phyloP scores from a whole-genome alignment of 1,140 invertebrate genomes.

The Berghia stephanieae region DNA sequence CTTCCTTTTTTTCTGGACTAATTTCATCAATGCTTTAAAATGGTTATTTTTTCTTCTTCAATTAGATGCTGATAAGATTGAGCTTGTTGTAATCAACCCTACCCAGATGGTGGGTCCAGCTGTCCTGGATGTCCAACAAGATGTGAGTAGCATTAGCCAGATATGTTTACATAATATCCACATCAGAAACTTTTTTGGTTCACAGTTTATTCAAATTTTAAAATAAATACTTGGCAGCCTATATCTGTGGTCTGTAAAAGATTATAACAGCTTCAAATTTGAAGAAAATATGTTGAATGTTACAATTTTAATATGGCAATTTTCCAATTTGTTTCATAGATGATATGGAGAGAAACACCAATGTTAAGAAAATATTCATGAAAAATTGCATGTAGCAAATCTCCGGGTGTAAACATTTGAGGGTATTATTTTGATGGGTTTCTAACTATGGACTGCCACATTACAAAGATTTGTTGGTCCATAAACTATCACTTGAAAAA shows the following conservation, averaged over 20 bases:
- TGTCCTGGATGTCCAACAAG: constrained; percentile 26
- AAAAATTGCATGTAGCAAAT: too few species aligned
- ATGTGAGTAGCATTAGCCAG: constrained; percentile 22
- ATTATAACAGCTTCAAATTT: not conserved
- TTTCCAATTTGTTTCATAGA: not conserved
- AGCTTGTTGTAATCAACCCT: constrained; percentile 26
- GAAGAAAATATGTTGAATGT: not conserved
- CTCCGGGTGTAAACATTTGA: too few species aligned
- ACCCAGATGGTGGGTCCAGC: constrained; percentile 19
- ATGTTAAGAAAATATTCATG: too few species aligned
- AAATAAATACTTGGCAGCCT: too few species aligned
- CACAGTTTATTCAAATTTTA: too few species aligned
- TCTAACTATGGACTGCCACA: too few species aligned
- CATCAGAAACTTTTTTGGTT: too few species aligned
- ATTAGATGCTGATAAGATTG: constrained; percentile 33
- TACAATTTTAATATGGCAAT: not conserved
- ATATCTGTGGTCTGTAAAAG: not conserved
- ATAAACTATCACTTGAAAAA: too few species aligned
- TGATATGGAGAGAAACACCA: too few species aligned
- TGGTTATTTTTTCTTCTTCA: not conserved
- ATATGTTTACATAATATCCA: too few species aligned
- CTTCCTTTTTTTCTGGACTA: not conserved
- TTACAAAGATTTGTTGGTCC: too few species aligned
- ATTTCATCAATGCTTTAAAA: not conserved
- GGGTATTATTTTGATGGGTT: too few species aligned